Evolutionary conservation across 2,797 vertebrate genomes (phyloP), one percentile per base, ranked within the genome.

Genomic region (Atherinosoma microstoma): DNA sequence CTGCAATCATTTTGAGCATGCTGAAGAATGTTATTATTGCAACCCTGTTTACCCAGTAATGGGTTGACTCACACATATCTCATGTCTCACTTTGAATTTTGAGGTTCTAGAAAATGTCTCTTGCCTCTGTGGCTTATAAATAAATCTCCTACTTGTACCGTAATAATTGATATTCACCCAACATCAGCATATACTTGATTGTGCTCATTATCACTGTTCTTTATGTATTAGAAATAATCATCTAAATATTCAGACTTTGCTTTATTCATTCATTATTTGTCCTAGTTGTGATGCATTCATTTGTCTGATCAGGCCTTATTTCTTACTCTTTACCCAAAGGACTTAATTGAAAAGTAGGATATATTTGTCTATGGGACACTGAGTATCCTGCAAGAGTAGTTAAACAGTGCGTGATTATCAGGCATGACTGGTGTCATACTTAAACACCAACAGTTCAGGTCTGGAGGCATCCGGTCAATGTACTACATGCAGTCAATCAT

Each of bases 21-120:
- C 35, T 45, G 20, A 66, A 64, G 56, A 76, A 82, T 81, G 73
- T 84, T 76, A 60, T 80, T 86, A 83, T 85, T 73, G 36, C 67
- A 70, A 76, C 69, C 57, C 58, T 62, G 53, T 84, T 77, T 69
- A 73, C 64, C 54, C 67, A 62, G 59, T 72, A 58, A 47, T 71
- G 40, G 70, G 27, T 60, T 78, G 62, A 82, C 56, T 82, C 77
- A 65, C 62, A 70, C 49, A 68, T 63, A 75, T 72, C 38, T 74
- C 47, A 60, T 74, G 73, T 79, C 75, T 79, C 36, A 49, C 27
- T 65, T 80, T 65, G 64, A 76, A 27, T 78, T 47, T 42, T 76
- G 42, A 63, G 32, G 70, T 75, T 61, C 58, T 84, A 32, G 38
- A 73, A 81, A 84, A 77, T 69, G 70, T 66, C 66, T 22, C 6